Evolutionary conservation across 2,888 invertebrate genomes (phyloP), one percentile per base, ranked within the genome.

Genomic region (Calameuta pallipes): DNA sequence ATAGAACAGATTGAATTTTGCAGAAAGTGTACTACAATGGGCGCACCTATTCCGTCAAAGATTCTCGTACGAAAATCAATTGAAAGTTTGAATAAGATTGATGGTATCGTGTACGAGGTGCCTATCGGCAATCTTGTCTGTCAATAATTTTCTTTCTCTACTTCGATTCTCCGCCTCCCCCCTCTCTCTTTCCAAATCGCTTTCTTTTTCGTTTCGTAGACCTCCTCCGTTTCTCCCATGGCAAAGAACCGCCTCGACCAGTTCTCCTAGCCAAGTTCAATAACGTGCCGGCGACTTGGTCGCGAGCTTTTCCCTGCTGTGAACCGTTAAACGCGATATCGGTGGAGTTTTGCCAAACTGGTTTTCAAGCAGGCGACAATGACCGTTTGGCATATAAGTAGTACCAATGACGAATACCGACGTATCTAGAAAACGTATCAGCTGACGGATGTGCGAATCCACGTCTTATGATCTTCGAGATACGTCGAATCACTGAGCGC

Each of bases 161-260:
- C 56, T 23, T 56, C 9, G 56, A 56, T 23, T 2, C 9, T 9
- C 56, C 56, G 0, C 56, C 56, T 23, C 56, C 1, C 41, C 15
- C 0, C 4, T 15, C 41, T 13, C 41, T 41, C 4, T 13, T 11
- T 0, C 36, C 12, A 36, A 36, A 56, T 56, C 23, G 31, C 34
- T 34, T 71, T 71, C 71, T 71, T 71, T 71, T 71, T 71, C 34
- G 12, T 71, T 71, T 56, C 56, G 23, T 56, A 56, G 56, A 56
- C 71, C 71, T 34, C 3, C 31, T 33, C 12, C 71, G 71, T 56
- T 56, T 56, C 23, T 56, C 71, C 71, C 11, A 31, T 31, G 31
- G 9, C 71, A 11, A 31, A 31, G 71, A 34, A 31, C 71, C 33
- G 33, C 34, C 33, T 33, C 33, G 23, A 71, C 71, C 71, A 71